phyloP scores from a whole-genome alignment of 2,113 vertebrate species.

The Coreoperca whiteheadi region DNA sequence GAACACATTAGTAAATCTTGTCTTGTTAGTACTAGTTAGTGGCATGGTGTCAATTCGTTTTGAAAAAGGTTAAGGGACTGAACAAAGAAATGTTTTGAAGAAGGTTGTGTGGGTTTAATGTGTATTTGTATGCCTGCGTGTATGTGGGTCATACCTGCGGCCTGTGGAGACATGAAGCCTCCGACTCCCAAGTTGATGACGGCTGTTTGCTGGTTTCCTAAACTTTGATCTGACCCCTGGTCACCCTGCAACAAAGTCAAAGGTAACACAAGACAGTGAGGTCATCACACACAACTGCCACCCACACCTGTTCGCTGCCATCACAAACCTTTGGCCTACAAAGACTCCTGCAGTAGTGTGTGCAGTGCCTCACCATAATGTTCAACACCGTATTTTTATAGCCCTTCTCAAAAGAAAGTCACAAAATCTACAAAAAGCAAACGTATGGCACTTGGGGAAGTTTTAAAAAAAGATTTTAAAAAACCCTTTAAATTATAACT shows the following conservation, averaged over 20 bases:
- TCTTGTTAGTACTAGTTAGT: constrained; percentile 61
- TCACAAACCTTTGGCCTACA: background rate
- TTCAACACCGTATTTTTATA: background rate
- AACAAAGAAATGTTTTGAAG: constrained; percentile 17
- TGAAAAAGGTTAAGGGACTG: constrained; percentile 31
- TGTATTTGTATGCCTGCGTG: constrained; percentile 14
- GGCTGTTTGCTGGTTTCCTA: constrained; percentile 93
- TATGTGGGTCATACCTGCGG: constrained; percentile 81
- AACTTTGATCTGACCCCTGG: constrained; percentile 90
- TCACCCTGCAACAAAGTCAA: constrained; percentile 86
- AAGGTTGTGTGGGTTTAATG: background rate
- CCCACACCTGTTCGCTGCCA: background rate
- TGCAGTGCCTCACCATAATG: background rate
- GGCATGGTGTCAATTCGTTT: constrained; percentile 38
- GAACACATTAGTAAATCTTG: constrained; percentile 53
- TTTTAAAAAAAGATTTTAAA: background rate
- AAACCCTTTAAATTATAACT: background rate
- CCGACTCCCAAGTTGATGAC: constrained; percentile 95
- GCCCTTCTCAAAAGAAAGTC: background rate
- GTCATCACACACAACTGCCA: background rate
- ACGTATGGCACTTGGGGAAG: background rate
- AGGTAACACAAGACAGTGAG: background rate
- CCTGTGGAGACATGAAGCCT: constrained; percentile 93
- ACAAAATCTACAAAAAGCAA: background rate
- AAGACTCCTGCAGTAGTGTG: background rate